These are phyloP conservation scores for Colostygia pectinataria DNA, from an alignment of 2,888 invertebrate species.

Conservation along the genomic window DNA sequence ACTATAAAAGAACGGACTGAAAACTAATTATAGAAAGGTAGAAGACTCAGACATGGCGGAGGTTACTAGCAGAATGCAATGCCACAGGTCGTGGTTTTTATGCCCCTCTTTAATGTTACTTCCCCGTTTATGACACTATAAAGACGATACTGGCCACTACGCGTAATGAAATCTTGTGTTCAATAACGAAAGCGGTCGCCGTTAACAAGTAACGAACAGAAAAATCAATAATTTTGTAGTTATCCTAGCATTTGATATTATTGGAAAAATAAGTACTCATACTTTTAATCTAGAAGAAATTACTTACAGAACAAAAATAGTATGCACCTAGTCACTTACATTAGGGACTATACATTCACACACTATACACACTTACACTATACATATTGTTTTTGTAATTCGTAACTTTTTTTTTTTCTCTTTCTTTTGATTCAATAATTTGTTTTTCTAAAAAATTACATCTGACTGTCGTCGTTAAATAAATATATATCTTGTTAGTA, in stretches of 20 bases:
- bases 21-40: constrained; percentile 24
- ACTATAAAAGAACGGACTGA: background rate
- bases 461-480: no score
- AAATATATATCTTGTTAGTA: no score
- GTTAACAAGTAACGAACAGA: constrained; percentile 43
- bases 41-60: constrained; percentile 54
- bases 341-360: no score
- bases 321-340: no score
- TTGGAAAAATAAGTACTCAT: no score
- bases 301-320: no score
- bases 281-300: no score
- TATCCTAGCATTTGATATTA: background rate
- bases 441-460: no score
- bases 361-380: no score
- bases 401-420: no score
- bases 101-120: constrained; percentile 77
- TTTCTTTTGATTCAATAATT: no score
- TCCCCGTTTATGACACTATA: constrained; percentile 80
- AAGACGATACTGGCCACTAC: constrained; percentile 80
- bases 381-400: no score
- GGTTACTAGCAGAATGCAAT: constrained; percentile 67
- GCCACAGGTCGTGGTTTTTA: constrained; percentile 81
- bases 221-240: constrained; percentile 24
- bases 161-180: constrained; percentile 81
- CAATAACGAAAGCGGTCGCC: constrained; percentile 60